These are phyloP conservation scores for Drosophila meridiana DNA, from an alignment of 2,888 invertebrate species.

Conservation along the genomic window DNA sequence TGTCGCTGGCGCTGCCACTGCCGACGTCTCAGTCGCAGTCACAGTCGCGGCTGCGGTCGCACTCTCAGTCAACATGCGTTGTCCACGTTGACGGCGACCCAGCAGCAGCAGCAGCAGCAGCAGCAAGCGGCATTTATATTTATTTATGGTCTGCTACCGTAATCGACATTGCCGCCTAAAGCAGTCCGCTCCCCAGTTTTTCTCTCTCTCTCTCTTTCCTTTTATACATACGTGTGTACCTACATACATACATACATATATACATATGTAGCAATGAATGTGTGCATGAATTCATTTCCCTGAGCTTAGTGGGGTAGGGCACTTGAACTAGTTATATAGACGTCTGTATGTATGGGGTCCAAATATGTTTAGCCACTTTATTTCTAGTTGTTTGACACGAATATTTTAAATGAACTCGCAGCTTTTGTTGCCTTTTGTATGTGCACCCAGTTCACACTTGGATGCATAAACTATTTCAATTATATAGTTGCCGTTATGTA, in stretches of 20 bases:
- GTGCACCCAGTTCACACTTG: not conserved
- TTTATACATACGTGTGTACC: constrained; percentile 12
- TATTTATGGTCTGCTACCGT: constrained; percentile 76
- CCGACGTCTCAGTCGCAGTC: constrained; percentile 11
- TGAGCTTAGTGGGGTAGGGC: constrained; percentile 67
- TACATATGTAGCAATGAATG: constrained; percentile 5
- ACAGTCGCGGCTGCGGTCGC: constrained; percentile 7
- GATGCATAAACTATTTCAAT: not conserved
- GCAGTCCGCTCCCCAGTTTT: constrained; percentile 32
- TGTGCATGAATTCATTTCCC: constrained; percentile 10
- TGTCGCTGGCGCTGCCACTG: constrained; percentile 20
- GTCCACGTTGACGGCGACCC: constrained; percentile 55
- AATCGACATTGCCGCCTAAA: constrained; percentile 59
- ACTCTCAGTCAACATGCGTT: constrained; percentile 41
- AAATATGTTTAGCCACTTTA: constrained; percentile 14
- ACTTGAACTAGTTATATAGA: constrained; percentile 68
- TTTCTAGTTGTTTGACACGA: constrained; percentile 24
- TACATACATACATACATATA: constrained; percentile 15
- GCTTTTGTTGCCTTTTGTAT: not conserved
- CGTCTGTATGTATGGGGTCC: not conserved
- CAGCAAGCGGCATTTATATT: constrained; percentile 65
- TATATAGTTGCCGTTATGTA: not conserved
- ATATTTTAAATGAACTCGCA: constrained; percentile 1
- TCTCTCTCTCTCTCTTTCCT: constrained; percentile 23
- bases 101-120: constrained; percentile 36